Evolutionary conservation across 2,113 vertebrate species (phyloP), one percentile per base, ranked within the genome.

Genomic region (Amia ocellicauda): DNA sequence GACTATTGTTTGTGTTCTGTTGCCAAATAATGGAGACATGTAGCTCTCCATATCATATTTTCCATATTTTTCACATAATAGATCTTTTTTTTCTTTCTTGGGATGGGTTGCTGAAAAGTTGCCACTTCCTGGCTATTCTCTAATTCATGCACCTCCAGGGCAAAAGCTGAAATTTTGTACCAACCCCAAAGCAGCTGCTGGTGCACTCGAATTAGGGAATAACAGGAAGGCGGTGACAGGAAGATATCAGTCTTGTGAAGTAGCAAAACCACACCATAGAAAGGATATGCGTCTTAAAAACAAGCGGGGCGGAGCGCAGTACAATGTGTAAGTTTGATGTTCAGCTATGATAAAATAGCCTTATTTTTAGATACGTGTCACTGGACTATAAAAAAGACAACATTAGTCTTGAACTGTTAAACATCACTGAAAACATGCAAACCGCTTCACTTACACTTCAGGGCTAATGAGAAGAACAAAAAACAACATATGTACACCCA

Each of bases 301-400:
- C 45, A 47, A 47, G n/a, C 45, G 2, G 45, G 45, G 45, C n/a
- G 16, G 71, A 0, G 0, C 31, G 60, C 8, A 67, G 43, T 58
- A 74, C 74, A 78, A 74, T 53, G 71, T 65, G 63, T 7, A 76
- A 63, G 67, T 72, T 74, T 74, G 5, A 72, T 63, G 74, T 0
- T 36, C 7, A 62, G 66, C 0, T 0, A 31, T 66, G 64, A 63
- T 74, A 75, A 71, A 50, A 22, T 61, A 47, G 54, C 66, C 74
- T 77, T 80, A 73, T 77, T 80, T 78, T 82, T 78, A 78, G 74
- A 47, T 16, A 4, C n/a, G 16, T 13, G 45, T 47, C 16, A 47
- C 10, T 47, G 45, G 10, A 36, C 11, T 36, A 7, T 36, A 7
- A n/a, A n/a, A 36, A 36, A 36, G 31, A 36, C 31, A 36, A 36